Base-by-base conservation (phyloP, 2,113 vertebrate genomes). In the Dinomys branickii region DNA sequence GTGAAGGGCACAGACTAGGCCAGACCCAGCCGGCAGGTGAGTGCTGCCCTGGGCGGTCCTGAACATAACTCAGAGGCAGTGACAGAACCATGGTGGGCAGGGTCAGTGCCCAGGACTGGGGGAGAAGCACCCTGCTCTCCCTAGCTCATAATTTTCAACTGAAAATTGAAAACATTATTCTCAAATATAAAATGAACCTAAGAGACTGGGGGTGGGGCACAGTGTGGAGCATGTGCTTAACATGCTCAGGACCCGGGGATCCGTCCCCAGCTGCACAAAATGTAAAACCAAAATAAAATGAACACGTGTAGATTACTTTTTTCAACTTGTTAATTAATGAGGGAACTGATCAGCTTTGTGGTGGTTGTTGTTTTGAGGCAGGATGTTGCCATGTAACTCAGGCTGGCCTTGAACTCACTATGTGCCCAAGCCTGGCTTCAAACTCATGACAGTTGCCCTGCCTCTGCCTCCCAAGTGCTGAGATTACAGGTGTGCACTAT, bases 21-120 rank as follows among this genome's bases (percentile, higher is more conserved):
- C 19, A 11, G 54, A 41, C 47, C 58, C 3, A 41, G 63, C 13
- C 9, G 35, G 71, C 10, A n/a, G 20, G 19, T 1, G 10, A 13
- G 44, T 0, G 14, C 59, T 56, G 81, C 24, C 69, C 71, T 24
- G 24, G 3, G 47, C 1, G 6, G 11, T 20, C 35, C 67, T 38
- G 58, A 47, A 65, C 47, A 13, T 2, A 0, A 13, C 16, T 1
- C 11, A 0, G 1, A 69, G 67, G 67, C 7, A 4, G n/a, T 3
- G 19, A 24, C 14, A 22, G 73, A 50, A 24, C 10, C 41, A 10
- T 6, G 22, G 50, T 65, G 63, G 2, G 3, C 6, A 50, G 10
- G 41, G 7, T 13, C 14, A 0, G 12, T 1, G 3, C 50, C 0
- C 14, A 13, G 69, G 9, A 3, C 24, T 0, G 0, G 50, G 28